Conservation (phyloP, 1,140 invertebrate species). For the Drosophila pandora region DNA sequence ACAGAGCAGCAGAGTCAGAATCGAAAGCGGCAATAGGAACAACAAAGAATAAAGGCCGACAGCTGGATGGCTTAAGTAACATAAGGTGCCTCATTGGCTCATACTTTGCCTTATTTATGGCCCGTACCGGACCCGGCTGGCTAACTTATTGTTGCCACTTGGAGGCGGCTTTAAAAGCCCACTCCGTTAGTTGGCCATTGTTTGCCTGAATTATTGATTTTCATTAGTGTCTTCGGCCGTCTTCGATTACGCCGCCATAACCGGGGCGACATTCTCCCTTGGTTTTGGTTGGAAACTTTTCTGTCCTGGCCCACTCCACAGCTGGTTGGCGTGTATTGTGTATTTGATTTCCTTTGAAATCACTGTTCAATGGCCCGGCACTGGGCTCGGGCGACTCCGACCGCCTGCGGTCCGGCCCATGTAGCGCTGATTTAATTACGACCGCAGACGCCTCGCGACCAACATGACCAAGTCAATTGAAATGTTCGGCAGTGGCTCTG, state of each 20-base stretch:
- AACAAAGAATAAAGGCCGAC: constrained; percentile 52
- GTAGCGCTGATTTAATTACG: constrained; percentile 49
- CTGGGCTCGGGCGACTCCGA: neutral
- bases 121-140: constrained; percentile 10
- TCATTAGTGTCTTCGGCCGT: constrained; percentile 59
- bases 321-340: constrained; percentile 11
- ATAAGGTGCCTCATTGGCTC: constrained; percentile 60
- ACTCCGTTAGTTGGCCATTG: constrained; percentile 42
- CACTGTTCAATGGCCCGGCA: constrained; percentile 25
- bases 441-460: constrained; percentile 10
- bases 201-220: constrained; percentile 77
- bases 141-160: constrained; percentile 47
- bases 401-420: neutral
- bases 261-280: constrained; percentile 43
- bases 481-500: constrained; percentile 22
- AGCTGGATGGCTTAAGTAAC: constrained; percentile 62
- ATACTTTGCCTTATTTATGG: constrained; percentile 74
- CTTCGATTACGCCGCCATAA: constrained; percentile 48
- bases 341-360: constrained; percentile 49
- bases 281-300: constrained; percentile 14
- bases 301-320: neutral
- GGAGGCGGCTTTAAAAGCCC: constrained; percentile 53
- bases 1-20: neutral
- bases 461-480: constrained; percentile 26
- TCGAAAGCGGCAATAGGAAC: constrained; percentile 3